A percentile compares a stretch with the other conserved stretches of the same genome.
Conservation (phyloP, 2,888 invertebrate genomes). For the Celastrina argiolus region DNA sequence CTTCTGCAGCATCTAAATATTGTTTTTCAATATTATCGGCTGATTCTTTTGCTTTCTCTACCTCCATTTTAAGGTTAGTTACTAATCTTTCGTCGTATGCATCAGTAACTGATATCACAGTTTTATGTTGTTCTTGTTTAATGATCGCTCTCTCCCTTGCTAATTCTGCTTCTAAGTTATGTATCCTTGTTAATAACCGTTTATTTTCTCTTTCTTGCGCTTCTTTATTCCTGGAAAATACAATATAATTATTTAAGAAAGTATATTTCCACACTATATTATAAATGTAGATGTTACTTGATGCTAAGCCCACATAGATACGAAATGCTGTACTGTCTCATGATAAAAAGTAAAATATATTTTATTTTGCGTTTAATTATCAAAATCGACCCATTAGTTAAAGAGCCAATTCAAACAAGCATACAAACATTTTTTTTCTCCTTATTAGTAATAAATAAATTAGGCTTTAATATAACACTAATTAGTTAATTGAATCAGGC, state of each 20-base stretch:
- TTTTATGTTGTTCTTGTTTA: constrained; percentile 72
- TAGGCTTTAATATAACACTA: too few relatives aligned
- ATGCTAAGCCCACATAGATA: too few relatives aligned
- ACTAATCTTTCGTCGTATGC: constrained; percentile 82
- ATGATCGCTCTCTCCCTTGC: constrained; percentile 82
- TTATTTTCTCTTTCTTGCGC: constrained; percentile 91
- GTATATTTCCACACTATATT: too few relatives aligned
- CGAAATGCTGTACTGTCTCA: too few relatives aligned
- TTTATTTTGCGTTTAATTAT: too few relatives aligned
- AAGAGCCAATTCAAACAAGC: too few relatives aligned
- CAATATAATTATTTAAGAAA: background rate
- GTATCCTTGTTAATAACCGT: constrained; percentile 85
- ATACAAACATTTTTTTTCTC: too few relatives aligned
- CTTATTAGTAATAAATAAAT: too few relatives aligned
- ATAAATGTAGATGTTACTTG: too few relatives aligned
- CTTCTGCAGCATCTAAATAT: constrained; percentile 85
- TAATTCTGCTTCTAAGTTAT: constrained; percentile 88
- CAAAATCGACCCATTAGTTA: too few relatives aligned
- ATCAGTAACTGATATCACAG: constrained; percentile 73
- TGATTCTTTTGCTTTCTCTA: constrained; percentile 85
- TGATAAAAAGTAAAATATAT: too few relatives aligned
- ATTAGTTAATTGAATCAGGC: too few relatives aligned
- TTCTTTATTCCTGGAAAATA: constrained; percentile 83
- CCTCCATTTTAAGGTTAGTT: constrained; percentile 84
- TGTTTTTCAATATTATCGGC: constrained; percentile 89